A percentile compares a stretch with the other conserved stretches of the same genome.
These are phyloP conservation scores for Cossypha polioptera DNA, from an alignment of 2,797 vertebrate species.

Conservation along the genomic window DNA sequence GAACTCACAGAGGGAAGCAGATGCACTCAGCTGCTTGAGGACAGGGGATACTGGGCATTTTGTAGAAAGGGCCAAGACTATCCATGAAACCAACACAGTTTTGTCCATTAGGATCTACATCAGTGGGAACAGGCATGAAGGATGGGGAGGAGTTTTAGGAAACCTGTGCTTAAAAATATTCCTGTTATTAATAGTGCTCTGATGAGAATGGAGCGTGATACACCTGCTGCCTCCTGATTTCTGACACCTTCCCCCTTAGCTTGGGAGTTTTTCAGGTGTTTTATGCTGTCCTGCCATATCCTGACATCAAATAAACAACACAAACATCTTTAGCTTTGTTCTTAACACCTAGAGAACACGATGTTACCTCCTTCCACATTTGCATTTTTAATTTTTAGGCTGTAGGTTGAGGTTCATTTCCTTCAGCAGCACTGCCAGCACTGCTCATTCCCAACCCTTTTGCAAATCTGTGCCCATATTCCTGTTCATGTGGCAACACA, in stretches of 20 bases:
- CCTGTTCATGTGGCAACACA: not conserved
- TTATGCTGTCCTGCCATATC: not conserved
- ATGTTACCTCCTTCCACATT: not conserved
- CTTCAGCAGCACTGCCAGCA: not conserved
- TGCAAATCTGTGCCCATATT: not conserved
- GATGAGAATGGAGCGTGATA: not conserved
- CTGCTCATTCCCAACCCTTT: not conserved
- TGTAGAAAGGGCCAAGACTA: not conserved
- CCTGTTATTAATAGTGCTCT: not conserved
- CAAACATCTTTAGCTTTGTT: slow-evolving; percentile 37
- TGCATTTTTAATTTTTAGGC: slow-evolving; percentile 5
- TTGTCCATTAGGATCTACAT: not conserved
- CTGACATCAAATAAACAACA: not conserved
- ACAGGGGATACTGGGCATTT: not conserved
- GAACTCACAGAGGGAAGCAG: not conserved
- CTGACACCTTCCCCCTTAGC: not conserved
- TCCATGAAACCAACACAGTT: not conserved
- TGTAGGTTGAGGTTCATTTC: not conserved
- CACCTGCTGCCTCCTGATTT: not conserved
- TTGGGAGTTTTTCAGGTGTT: not conserved
- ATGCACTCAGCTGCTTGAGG: not conserved
- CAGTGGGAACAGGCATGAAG: not conserved
- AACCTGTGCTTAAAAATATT: slow-evolving; percentile 2
- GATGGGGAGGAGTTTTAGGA: not conserved
- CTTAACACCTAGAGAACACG: not conserved